These are phyloP conservation scores for Caranx melampygus DNA, from an alignment of 2,113 vertebrate genomes.

Conservation along the genomic window DNA sequence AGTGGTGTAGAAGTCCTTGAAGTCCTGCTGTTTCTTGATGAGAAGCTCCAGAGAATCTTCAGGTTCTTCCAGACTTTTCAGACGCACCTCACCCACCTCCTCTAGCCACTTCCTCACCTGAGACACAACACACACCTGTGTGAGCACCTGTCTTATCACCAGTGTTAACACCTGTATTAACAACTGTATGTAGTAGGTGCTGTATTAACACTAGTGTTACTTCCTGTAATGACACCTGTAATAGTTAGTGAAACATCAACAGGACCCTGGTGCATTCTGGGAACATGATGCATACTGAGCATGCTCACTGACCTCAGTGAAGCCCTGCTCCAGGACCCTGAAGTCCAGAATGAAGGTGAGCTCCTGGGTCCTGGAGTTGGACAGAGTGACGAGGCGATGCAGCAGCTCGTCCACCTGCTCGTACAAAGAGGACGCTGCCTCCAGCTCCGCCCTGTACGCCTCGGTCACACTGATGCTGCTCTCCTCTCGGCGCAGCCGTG, in stretches of 20 bases:
- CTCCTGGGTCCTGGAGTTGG: slow-evolving; percentile 87
- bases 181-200: no score
- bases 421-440: slow-evolving; percentile 85
- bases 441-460: slow-evolving; percentile 85
- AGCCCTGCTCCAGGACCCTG: slow-evolving; percentile 83
- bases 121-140: background rate
- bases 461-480: slow-evolving; percentile 80
- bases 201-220: no score
- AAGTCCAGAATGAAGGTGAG: slow-evolving; percentile 88
- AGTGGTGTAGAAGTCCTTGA: slow-evolving; percentile 50
- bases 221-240: no score
- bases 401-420: slow-evolving; percentile 90
- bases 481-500: slow-evolving; percentile 87
- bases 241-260: no score
- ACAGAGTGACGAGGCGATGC: slow-evolving; percentile 89
- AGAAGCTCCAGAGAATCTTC: slow-evolving; percentile 68
- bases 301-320: slow-evolving; percentile 84
- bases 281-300: background rate
- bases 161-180: no score
- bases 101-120: slow-evolving; percentile 69
- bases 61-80: slow-evolving; percentile 37
- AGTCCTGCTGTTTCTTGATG: slow-evolving; percentile 54
- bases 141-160: no score
- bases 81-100: slow-evolving; percentile 42
- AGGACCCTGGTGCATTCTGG: no score